Base-by-base conservation (phyloP, 2,113 vertebrate genomes). In the Corythoichthys intestinalis region DNA sequence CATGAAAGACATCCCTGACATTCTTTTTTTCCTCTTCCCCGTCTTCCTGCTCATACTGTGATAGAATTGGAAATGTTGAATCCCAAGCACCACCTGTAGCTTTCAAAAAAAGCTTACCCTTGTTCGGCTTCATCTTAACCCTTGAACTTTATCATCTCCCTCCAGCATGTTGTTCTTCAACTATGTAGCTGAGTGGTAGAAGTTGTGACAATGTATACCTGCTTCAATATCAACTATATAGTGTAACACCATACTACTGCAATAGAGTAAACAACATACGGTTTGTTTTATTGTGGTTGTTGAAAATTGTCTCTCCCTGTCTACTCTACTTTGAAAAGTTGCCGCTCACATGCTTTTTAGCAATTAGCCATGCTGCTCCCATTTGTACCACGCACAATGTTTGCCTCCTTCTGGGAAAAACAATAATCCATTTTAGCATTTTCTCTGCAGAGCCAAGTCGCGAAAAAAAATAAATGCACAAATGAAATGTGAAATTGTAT, bases 1-100 rank as follows among this genome's bases (percentile, higher is more conserved):
- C 88, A 89, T 91, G 86, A 93, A 92, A 92, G 86, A 74, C 70
- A 72, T 76, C 67, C 77, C 78, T 79, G 78, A 83, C 78, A 82
- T 88, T 77, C 20, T 72, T 56, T 44, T 68, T 14, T 17, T 4
- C 79, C 72, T 67, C 69, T 28, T 0, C 76, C 72, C 76, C 54
- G 66, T 85, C 76, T 83, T 69, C 34, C 52, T 64, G 46, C 81
- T 78, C 76, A 35, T 71, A 75, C 69, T 15, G 39, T 83, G 81
- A 78, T 72, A 80, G 79, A 83, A 83, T 84, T 90, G 80, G 85
- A 83, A 89, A 87, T 83, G 48, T 48, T 41, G 63, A 75, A 80
- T 73, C 67, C 73, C 73, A 71, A 83, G 73, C 74, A 77, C 72
- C 65, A 61, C 73, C 64, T 65, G 66, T 70, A 28, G 49, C 52